Base-by-base conservation (phyloP, 2,888 invertebrate genomes). In the Drosophila parthenogenetica region DNA sequence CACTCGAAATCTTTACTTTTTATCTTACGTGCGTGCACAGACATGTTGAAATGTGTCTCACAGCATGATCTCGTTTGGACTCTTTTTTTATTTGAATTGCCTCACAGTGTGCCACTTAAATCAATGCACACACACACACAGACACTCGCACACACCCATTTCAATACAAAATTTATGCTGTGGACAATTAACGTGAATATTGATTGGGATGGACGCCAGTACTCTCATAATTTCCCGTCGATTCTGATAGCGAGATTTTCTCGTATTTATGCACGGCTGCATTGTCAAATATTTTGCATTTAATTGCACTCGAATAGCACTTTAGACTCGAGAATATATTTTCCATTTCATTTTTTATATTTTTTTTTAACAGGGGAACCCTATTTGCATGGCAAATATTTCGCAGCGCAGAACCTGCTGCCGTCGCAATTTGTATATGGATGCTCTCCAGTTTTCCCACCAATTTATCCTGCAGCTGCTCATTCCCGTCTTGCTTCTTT, bases 351-450 rank as follows among this genome's bases (percentile, higher is more conserved):
- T 61, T 45, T 45, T 37, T 48, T 40, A 45, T 64, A 54, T 13
- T 43, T 60, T 50, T 55, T 60, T 40, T 8, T 8, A 8, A 29
- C 8, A 29, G 8, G 17, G 19, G 32, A 46, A 25, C 53, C 71
- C 69, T 83, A 87, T 83, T 83, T 83, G 85, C 88, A 79, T 79
- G 74, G 82, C 61, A 87, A 83, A 83, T 82, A 87, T 84, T 84
- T 76, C 59, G 60, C 60, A 77, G 55, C 60, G 65, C 75, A 77
- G 54, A 60, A 53, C 40, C 57, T 39, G 63, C 59, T 54, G 46
- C 68, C 51, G 46, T 65, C 54, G 64, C 73, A 78, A 81, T 81
- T 76, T 87, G 73, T 87, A 68, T 84, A 70, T 58, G 67, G 42
- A 22, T 25, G 29, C 29, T 29, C 35, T 55, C 45, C 67, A 42